Percentiles rank a stretch among this genome's conserved stretches.
Conservation (phyloP, 2,113 vertebrate species). For the Potamarius usumacintae region DNA sequence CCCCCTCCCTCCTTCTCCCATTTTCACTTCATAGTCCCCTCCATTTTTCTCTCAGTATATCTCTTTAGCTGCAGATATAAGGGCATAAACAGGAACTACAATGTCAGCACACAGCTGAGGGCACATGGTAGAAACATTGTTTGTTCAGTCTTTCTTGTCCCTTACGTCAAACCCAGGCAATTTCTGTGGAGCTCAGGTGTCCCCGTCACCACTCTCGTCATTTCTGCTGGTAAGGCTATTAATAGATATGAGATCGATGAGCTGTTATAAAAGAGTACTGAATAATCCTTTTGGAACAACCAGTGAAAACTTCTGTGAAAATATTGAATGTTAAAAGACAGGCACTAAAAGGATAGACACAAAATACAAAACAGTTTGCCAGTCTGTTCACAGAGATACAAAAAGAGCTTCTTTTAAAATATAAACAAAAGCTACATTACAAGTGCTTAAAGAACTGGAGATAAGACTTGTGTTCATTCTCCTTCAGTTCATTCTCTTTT, state of each 20-base stretch:
- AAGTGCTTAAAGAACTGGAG: slow-evolving; percentile 20
- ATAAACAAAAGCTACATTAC: slow-evolving; percentile 28
- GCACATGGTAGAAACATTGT: slow-evolving; percentile 1
- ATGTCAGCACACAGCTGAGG: background rate
- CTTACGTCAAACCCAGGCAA: background rate
- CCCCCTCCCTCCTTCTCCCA: slow-evolving; percentile 14
- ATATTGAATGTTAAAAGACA: slow-evolving; percentile 29
- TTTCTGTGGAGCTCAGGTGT: slow-evolving; percentile 14
- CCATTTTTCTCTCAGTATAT: background rate
- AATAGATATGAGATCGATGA: slow-evolving; percentile 20
- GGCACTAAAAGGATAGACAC: slow-evolving; percentile 22
- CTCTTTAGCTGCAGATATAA: background rate
- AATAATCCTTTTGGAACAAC: background rate
- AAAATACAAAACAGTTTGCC: slow-evolving; percentile 20
- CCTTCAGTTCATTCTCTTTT: slow-evolving; percentile 5
- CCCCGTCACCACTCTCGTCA: slow-evolving; percentile 11
- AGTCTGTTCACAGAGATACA: slow-evolving; percentile 25
- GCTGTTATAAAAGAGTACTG: background rate
- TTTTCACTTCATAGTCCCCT: background rate
- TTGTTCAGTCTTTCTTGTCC: background rate
- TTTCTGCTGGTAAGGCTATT: slow-evolving; percentile 25
- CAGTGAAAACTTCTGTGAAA: slow-evolving; percentile 17
- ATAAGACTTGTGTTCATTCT: slow-evolving; percentile 8
- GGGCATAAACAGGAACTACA: slow-evolving; percentile 6
- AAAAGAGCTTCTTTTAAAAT: slow-evolving; percentile 38